Percentiles rank a stretch among this genome's conserved stretches.
phyloP scores from a whole-genome alignment of 2,113 vertebrate species.

The Hydrochoerus hydrochaeris region DNA sequence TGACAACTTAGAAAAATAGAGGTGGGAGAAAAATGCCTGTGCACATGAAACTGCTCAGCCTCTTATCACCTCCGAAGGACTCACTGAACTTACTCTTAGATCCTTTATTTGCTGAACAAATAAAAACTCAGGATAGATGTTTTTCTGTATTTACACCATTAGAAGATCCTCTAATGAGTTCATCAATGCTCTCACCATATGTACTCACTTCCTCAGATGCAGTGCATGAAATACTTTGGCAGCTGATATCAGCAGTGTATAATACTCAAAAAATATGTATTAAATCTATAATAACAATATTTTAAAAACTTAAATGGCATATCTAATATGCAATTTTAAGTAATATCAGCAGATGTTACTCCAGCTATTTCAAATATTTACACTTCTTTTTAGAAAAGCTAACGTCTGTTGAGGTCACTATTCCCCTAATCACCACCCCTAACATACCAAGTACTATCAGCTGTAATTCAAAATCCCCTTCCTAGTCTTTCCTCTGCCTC shows the following conservation, averaged over 20 bases:
- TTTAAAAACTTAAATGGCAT: not conserved
- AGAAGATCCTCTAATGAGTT: not conserved
- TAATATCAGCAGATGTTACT: not conserved
- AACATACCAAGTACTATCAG: not conserved
- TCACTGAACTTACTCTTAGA: not conserved
- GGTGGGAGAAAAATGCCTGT: not conserved
- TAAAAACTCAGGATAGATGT: not conserved
- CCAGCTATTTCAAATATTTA: conserved; percentile 23
- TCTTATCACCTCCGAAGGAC: not conserved
- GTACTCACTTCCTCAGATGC: not conserved
- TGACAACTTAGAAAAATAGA: not conserved
- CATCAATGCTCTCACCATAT: not conserved
- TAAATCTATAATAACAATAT: not conserved
- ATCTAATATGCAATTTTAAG: not conserved
- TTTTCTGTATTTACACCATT: not conserved
- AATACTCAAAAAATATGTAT: not conserved
- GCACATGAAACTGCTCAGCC: not conserved
- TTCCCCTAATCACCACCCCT: not conserved
- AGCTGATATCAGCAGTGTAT: not conserved
- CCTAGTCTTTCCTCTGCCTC: not conserved
- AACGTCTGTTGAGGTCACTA: not conserved
- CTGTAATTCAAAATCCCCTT: not conserved
- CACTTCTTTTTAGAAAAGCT: conserved; percentile 25
- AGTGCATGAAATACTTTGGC: not conserved
- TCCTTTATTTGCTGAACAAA: not conserved